Evolutionary conservation across 2,888 invertebrate species (phyloP), one percentile per base, ranked within the genome.

Genomic region (Amphipyra tragopoginis): DNA sequence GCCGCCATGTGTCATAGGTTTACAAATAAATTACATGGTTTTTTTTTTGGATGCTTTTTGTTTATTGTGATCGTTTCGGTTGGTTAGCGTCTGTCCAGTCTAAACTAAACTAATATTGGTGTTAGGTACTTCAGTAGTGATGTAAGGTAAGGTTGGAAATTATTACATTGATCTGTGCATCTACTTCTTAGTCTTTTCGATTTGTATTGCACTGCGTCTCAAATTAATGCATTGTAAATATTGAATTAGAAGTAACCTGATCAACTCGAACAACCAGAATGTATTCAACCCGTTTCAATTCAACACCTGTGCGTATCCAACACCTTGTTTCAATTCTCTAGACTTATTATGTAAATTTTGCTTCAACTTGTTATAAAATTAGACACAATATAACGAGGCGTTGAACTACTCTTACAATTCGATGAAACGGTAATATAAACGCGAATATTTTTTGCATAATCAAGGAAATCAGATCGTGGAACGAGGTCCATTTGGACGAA

Each of bases 391-490:
- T 66, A 78, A 67, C 63, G 57, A 80, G 82, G 76, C 86, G 74
- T 78, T 86, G 87, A 85, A 88, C 86, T 86, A 80, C 67, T 83
- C 36, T 9, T 49, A 44, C 29, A 44, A 81, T 81, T 84, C 75
- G 79, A 75, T 75, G 72, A 70, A 82, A 85, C 86, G 70, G 81
- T 83, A 79, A 76, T 77, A 71, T 75, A 64, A 75, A 76, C 61
- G 64, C 64, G 72, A 77, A 69, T 65, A 59, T 77, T 86, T 88
- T 88, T 89, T 85, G 83, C 77, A 80, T 80, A 84, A 87, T 87
- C 84, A 85, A 79, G 79, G 73, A 79, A 85, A 80, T 84, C 82
- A 85, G 79, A 83, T 80, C 74, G 85, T 82, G 88, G 86, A 88
- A 89, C 87, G 81, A 63, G 56, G 62, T 58, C 51, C 68, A 74